Percentiles rank a stretch among this genome's conserved stretches.
These are phyloP conservation scores for Corella eumyota DNA, from an alignment of 23 tunicate genomes.

Conservation along the genomic window DNA sequence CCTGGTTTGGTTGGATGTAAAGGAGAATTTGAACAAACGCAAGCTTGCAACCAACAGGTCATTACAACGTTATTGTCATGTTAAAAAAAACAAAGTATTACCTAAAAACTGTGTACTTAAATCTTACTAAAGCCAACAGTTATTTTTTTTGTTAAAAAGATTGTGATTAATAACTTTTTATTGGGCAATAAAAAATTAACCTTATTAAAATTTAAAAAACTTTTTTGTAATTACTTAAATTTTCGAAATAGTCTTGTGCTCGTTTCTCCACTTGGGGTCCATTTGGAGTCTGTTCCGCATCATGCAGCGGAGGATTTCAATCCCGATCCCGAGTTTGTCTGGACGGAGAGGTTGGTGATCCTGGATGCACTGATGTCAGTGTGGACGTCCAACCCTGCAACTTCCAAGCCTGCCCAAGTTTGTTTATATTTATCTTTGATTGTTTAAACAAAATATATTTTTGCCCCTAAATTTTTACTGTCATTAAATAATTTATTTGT, in stretches of 20 bases:
- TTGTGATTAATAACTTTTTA: too few species aligned
- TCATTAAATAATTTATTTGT: too few species aligned
- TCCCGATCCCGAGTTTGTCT: slow-evolving; percentile 26
- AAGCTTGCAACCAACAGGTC: too few species aligned
- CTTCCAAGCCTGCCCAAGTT: slow-evolving; percentile 17
- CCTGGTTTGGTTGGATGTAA: slow-evolving; percentile 55
- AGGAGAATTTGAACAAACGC: slow-evolving; percentile 10
- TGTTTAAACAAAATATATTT: neutral
- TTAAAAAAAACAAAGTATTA: too few species aligned
- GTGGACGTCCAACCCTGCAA: slow-evolving; percentile 8
- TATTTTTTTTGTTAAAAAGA: too few species aligned
- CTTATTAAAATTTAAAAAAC: too few species aligned
- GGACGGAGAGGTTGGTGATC: slow-evolving; percentile 59
- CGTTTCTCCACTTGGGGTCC: slow-evolving; percentile 41
- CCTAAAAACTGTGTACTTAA: too few species aligned
- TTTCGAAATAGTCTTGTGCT: slow-evolving; percentile 75
- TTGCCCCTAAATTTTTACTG: too few species aligned
- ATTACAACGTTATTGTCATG: too few species aligned
- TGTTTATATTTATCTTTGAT: neutral
- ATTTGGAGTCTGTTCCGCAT: slow-evolving; percentile 39
- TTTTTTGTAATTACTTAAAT: too few species aligned
- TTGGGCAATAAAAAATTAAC: too few species aligned
- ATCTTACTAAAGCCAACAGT: too few species aligned
- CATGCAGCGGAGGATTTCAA: slow-evolving; percentile 66
- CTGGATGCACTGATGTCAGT: slow-evolving; percentile 44